Evolutionary conservation across 2,113 vertebrate genomes (phyloP).

Genomic region (Maccullochella peelii): DNA sequence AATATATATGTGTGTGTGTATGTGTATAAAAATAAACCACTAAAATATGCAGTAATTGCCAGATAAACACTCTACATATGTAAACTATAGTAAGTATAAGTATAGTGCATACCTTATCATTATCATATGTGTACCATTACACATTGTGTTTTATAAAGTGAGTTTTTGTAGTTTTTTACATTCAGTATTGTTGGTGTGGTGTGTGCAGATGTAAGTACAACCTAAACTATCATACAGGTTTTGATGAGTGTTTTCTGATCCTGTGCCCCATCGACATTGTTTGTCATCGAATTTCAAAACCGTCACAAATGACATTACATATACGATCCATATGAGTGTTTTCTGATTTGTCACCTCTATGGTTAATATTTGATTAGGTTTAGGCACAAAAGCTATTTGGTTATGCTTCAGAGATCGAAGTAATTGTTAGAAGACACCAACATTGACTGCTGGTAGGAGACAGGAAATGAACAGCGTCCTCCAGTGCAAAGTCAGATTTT

Average conservation of each 20-base stretch:
- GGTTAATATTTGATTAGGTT: background rate
- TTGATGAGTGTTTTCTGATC: background rate
- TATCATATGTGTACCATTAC: no score
- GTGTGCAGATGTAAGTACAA: background rate
- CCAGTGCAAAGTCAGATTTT: conserved; percentile 6
- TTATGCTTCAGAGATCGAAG: background rate
- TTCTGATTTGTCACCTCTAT: background rate
- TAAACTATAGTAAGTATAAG: background rate
- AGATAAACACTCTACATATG: background rate
- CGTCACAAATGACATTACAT: background rate
- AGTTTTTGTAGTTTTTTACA: background rate
- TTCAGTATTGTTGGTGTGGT: background rate
- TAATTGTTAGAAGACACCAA: conserved; percentile 6
- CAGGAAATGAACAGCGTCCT: background rate
- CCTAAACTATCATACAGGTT: background rate
- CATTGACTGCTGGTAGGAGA: background rate
- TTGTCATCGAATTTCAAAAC: background rate
- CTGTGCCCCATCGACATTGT: background rate
- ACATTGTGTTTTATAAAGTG: background rate
- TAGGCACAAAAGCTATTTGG: background rate
- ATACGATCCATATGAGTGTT: background rate
- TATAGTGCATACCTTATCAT: background rate
- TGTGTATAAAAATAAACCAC: background rate
- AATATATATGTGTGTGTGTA: no score
- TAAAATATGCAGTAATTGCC: background rate